These are phyloP conservation scores for Loxodonta africana DNA, from an alignment of 2,113 vertebrate species.

Conservation along the genomic window DNA sequence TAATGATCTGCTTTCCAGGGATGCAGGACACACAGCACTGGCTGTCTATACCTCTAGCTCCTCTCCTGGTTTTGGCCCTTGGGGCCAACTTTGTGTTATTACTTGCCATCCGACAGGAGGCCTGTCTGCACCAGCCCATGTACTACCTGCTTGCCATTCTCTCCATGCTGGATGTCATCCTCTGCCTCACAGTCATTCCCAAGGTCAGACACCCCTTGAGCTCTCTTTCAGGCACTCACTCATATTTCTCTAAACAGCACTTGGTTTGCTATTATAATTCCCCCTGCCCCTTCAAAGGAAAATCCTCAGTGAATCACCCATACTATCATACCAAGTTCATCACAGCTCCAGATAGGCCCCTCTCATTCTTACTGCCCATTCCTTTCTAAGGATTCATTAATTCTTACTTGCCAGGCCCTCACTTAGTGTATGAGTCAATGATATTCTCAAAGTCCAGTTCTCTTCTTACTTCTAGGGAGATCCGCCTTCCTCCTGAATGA, in stretches of 20 bases:
- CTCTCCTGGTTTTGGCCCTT: conserved; percentile 69
- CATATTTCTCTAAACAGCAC: neutral
- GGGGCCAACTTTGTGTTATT: conserved; percentile 72
- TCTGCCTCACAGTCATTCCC: conserved; percentile 77
- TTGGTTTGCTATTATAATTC: neutral
- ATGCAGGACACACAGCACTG: conserved; percentile 80
- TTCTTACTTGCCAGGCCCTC: neutral
- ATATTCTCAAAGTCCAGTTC: neutral
- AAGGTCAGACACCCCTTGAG: conserved; percentile 65
- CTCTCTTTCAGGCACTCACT: neutral
- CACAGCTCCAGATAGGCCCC: neutral
- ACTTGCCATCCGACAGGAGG: conserved; percentile 53
- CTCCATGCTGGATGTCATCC: conserved; percentile 73
- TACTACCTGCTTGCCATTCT: conserved; percentile 75
- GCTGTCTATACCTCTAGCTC: conserved; percentile 67
- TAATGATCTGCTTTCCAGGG: conserved; percentile 79
- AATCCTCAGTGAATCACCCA: neutral
- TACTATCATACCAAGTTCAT: neutral
- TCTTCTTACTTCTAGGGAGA: neutral
- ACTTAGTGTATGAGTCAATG: neutral
- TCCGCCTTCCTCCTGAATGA: neutral
- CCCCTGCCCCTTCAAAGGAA: neutral
- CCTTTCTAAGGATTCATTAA: neutral
- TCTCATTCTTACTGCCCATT: neutral
- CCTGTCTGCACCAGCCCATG: conserved; percentile 72